A percentile compares a stretch with the other conserved stretches of the same genome.
Conservation (phyloP, 2,113 vertebrate genomes). For the Psittacus erithacus region DNA sequence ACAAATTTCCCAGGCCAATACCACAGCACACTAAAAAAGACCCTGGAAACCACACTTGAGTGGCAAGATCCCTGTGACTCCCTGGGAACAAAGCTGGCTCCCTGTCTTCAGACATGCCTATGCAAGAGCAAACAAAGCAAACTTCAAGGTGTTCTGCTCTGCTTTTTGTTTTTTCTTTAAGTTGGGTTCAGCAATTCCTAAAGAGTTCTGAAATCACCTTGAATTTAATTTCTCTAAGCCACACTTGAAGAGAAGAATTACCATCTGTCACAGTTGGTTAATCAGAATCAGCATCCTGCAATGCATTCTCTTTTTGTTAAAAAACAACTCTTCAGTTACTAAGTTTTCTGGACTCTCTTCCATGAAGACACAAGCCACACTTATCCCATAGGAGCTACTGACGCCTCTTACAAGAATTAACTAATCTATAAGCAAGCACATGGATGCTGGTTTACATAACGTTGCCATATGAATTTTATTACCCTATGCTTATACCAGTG, state of each 20-base stretch:
- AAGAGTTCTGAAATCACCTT: constrained; percentile 40
- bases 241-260: constrained; percentile 19
- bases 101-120: rapidly evolving
- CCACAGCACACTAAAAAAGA: not conserved
- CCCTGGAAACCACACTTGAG: not conserved
- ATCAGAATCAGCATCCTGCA: not conserved
- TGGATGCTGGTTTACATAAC: not conserved
- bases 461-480: not conserved
- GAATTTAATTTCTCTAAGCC: constrained; percentile 42
- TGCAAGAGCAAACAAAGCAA: not conserved
- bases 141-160: not conserved
- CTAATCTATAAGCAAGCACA: not conserved
- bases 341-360: not conserved
- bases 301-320: constrained; percentile 10
- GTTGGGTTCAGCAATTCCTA: not conserved
- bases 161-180: not conserved
- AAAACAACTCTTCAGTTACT: constrained; percentile 11
- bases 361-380: not conserved
- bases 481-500: not conserved
- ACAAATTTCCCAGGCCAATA: not conserved
- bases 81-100: not conserved
- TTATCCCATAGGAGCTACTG: not conserved
- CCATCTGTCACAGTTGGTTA: constrained; percentile 36
- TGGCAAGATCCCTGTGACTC: not conserved
- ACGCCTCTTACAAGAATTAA: not conserved